Evolutionary conservation across 2,797 vertebrate species (phyloP), one percentile per base, ranked within the genome.

Genomic region (Cyprinodon diabolis): DNA sequence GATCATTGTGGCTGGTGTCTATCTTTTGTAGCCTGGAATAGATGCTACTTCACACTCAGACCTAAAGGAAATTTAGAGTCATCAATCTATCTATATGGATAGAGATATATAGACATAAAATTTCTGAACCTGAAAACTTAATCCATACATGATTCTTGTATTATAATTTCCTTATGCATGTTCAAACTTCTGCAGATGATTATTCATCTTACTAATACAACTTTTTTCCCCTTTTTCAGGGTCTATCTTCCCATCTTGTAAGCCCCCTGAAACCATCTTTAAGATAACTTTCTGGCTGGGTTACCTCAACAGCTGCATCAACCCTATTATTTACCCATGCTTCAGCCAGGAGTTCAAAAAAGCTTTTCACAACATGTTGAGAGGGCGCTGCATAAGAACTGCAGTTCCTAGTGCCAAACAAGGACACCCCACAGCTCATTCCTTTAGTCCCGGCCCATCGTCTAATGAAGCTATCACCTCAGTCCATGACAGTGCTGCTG

Each of bases 251-350:
- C 98, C 97, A 4, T 94, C 96, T n/a, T 95, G 91, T 87, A 96
- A 95, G 86, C 96, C 97, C 72, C 95, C 97, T 2, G 97, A 98
- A 78, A 97, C 95, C 0, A 90, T 98, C 87, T 99, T 99, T 88
- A 98, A 99, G 94, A 97, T 99, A 84, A 96, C 96, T 45, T 98
- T 99, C 94, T 99, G 98, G 98, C 95, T 99, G 51, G 98, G 98
- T 17, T 99, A 99, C 88, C 95, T 99, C 83, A 99, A 99, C 95
- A 99, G 98, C 95, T 99, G 97, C 92, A 96, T 99, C 84, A 99
- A 99, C 90, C 98, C 98, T 63, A 95, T 99, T 63, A 99, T 99
- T 91, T 99, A 99, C 86, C 97, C 97, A 0, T 99, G 97, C 90
- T 98, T 96, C 67, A 98, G 97, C 84, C 96, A 94, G 83, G 98